Evolutionary conservation across 2,113 vertebrate species (phyloP).

Genomic region (Tragelaphus imberbis): DNA sequence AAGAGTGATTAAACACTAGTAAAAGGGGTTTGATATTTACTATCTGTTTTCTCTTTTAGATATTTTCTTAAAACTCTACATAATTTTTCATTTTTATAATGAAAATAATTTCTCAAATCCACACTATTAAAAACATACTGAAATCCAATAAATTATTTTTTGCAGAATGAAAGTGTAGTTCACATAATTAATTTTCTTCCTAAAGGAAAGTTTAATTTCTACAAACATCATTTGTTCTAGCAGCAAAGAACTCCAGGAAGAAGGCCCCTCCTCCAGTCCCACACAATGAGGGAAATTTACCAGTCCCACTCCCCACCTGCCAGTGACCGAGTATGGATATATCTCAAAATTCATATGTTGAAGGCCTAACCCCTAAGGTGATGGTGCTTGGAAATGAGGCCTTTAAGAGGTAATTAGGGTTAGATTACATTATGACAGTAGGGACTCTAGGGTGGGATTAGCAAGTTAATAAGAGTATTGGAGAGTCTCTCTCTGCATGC

Average conservation of each 20-base stretch:
- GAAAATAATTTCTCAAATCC: not conserved
- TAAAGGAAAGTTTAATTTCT: not conserved
- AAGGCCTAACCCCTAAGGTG: not conserved
- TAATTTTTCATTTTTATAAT: not conserved
- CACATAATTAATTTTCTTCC: not conserved
- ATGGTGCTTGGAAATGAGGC: not conserved
- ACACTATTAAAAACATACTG: not conserved
- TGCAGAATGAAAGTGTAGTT: not conserved
- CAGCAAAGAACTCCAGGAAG: not conserved
- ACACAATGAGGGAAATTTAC: not conserved
- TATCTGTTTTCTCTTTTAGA: not conserved
- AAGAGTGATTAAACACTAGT: not conserved
- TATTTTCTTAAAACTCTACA: not conserved
- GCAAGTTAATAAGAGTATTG: not conserved
- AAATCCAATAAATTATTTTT: not conserved
- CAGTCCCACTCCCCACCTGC: not conserved
- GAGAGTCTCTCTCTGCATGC: not conserved
- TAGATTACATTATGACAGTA: not conserved
- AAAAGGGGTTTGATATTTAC: not conserved
- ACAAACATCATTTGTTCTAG: not conserved
- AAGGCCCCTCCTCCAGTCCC: not conserved
- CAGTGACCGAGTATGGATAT: not conserved
- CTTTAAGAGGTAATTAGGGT: not conserved
- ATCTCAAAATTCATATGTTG: not conserved
- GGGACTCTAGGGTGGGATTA: not conserved